Evolutionary conservation across 2,888 invertebrate genomes (phyloP).

Genomic region (Mesorhabditis spiculigera): DNA sequence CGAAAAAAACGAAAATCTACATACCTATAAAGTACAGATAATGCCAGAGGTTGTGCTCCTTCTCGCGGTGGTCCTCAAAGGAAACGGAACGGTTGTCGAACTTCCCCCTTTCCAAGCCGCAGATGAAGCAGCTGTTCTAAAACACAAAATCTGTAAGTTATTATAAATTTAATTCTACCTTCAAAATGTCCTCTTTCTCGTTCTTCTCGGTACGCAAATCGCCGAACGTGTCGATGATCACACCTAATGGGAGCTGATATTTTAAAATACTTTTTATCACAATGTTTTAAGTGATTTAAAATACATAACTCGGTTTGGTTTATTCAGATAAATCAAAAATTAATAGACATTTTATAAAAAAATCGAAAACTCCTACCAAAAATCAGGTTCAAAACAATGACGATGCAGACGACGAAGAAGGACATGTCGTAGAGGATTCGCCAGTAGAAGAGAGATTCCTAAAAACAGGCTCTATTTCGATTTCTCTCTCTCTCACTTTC

Average conservation of each 20-base stretch:
- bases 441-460: conserved; percentile 78
- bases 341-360: too few relatives aligned
- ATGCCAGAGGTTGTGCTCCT: conserved; percentile 99
- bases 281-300: too few relatives aligned
- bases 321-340: too few relatives aligned
- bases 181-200: conserved; percentile 91
- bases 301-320: too few relatives aligned
- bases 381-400: conserved; percentile 97
- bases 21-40: conserved; percentile 89
- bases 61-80: conserved; percentile 94
- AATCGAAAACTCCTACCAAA: conserved; percentile 68
- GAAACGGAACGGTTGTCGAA: conserved; percentile 91
- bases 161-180: conserved; percentile 57
- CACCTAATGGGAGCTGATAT: too few relatives aligned
- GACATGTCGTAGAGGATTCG: conserved; percentile 94
- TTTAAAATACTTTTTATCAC: too few relatives aligned
- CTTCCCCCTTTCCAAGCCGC: conserved; percentile 65
- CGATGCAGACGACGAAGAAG: conserved; percentile 99
- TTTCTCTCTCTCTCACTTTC: background rate
- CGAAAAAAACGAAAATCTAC: too few relatives aligned
- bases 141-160: background rate
- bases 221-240: conserved; percentile 99
- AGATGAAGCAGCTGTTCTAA: conserved; percentile 95
- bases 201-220: conserved; percentile 98
- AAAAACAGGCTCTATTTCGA: conserved; percentile 10